A percentile compares a stretch with the other conserved stretches of the same genome.
These are phyloP conservation scores for Nyctalus aviator DNA, from an alignment of 2,797 vertebrate genomes.

Conservation along the genomic window DNA sequence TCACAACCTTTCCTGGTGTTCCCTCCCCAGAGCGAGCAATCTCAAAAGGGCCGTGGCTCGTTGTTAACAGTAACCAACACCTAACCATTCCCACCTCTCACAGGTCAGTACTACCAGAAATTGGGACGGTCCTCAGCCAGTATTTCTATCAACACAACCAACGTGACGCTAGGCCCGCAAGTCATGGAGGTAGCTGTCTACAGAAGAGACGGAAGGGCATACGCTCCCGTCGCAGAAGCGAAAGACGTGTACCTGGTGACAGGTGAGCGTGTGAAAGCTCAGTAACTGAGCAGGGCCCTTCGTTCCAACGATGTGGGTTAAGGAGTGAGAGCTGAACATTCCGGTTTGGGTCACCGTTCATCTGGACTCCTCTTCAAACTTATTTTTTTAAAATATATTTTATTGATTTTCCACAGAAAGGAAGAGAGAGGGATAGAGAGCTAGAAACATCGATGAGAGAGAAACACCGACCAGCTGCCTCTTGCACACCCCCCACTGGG, in stretches of 20 bases:
- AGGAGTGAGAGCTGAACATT: background rate
- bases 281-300: background rate
- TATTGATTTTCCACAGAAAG: too few relatives aligned
- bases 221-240: constrained; percentile 90
- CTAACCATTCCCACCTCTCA: background rate
- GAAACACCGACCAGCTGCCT: too few relatives aligned
- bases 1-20: background rate
- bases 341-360: background rate
- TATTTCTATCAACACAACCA: constrained; percentile 92
- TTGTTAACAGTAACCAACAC: background rate
- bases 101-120: constrained; percentile 94
- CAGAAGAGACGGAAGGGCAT: constrained; percentile 88
- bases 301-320: background rate
- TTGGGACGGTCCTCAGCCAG: constrained; percentile 90
- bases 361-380: background rate
- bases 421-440: too few relatives aligned
- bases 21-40: background rate
- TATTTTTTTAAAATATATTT: too few relatives aligned
- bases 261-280: constrained; percentile 86
- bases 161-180: constrained; percentile 91
- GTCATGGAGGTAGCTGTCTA: constrained; percentile 93
- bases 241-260: constrained; percentile 90
- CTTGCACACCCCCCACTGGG: too few relatives aligned
- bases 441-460: too few relatives aligned
- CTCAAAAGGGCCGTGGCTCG: background rate